Evolutionary conservation across 2,113 vertebrate species (phyloP), one percentile per base, ranked within the genome.

Genomic region (Pogonocichla stellata): DNA sequence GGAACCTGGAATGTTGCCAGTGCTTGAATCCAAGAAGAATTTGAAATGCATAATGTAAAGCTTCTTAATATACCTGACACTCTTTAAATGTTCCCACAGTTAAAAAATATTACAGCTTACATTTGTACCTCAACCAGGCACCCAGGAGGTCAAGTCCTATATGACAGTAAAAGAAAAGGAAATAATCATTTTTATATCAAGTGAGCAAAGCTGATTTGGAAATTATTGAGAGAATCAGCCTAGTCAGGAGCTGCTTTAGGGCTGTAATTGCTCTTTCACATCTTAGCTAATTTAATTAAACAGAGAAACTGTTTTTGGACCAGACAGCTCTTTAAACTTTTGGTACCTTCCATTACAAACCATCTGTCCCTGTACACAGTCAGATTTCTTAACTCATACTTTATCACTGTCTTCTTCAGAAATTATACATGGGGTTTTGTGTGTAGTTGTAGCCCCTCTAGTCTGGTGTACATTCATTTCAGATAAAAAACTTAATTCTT

Each of bases 1-100:
- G 86, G 45, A 94, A 86, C 75, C 29, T 89, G 91, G 90, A 78
- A 60, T 47, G 47, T 60, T 92, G 88, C 80, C 91, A 89, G 51
- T 15, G 53, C 73, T 93, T 5, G 1, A 64, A 84, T 93, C 80
- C 91, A 94, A 83, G 45, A 86, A 86, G 45, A 74, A 14, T 19
- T 80, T 5, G 2, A 92, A 91, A 74, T 75, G 60, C 61, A 57
- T 70, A 58, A 88, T 40, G 12, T 78, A 86, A 91, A 81, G 48
- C 51, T 88, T 86, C 72, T 71, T 86, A 78, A 92, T 91, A 65
- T 81, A 80, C 31, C 53, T 75, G 48, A 89, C 36, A 64, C 43
- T 12, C 13, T 78, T 64, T 43, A 92, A 86, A n/a, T 67, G 36
- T 79, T 92, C 47, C 57, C 65, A 81, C 56, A 78, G 51, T 66